Base-by-base conservation (phyloP, 2,113 vertebrate genomes). In the Archilochus colubris region DNA sequence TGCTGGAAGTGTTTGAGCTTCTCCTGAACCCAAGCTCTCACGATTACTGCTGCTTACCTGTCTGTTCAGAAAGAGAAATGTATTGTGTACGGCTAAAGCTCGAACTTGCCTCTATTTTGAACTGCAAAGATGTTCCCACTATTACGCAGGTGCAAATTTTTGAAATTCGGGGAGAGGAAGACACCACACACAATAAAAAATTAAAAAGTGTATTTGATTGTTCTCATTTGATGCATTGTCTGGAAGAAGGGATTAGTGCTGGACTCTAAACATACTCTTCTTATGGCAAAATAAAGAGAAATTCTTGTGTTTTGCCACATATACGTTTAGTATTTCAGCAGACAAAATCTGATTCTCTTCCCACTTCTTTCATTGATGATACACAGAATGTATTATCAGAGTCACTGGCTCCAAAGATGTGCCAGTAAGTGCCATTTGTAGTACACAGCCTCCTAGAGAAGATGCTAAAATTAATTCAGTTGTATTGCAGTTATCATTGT, bases 1-100 rank as follows among this genome's bases (percentile, higher is more conserved):
- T 66, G 3, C n/a, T 86, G 74, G n/a, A 80, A 69, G 28, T 23
- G 36, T 10, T 40, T 75, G 33, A 63, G 44, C 10, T 86, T 18
- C n/a, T 80, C 55, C 33, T 2, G 8, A 73, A 12, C 12, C 31
- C 38, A 50, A 46, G 19, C 8, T 77, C 57, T 40, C 11, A 48
- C 3, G 14, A 76, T 87, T 75, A 63, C 79, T 87, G 59, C 86
- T 62, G 40, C 77, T 89, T 72, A 58, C n/a, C 27, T 89, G 73
- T 75, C 86, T 69, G 25, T 53, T 85, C 68, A 94, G 68, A 68
- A 85, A 82, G 44, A 91, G 59, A 78, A 93, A 95, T 57, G 31
- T 77, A 10, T 14, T 66, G 18, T 68, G 40, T 36, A 64, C 0
- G 3, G 24, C 62, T 76, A 16, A 88, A 40, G 51, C 46, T 91